Evolutionary conservation across 2,113 vertebrate species (phyloP).

Genomic region (Ibidorhyncha struthersii): DNA sequence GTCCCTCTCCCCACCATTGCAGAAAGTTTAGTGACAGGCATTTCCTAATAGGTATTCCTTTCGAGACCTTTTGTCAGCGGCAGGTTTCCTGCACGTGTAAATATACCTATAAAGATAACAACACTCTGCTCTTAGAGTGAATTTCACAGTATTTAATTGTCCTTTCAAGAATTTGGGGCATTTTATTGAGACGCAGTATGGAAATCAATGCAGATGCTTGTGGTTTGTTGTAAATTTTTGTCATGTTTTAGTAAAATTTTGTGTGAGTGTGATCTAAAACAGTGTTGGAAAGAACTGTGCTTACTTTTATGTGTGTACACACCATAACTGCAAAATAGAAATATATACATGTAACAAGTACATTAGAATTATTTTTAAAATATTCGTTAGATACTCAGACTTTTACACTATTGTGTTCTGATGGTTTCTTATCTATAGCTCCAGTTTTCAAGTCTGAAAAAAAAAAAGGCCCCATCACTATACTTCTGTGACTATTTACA

Average conservation of each 20-base stretch:
- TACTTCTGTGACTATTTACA: background rate
- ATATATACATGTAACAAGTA: background rate
- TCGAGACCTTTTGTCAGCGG: background rate
- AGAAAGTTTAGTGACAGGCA: background rate
- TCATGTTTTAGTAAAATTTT: background rate
- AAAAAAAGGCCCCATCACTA: rapidly evolving
- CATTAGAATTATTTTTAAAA: background rate
- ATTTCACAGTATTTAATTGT: background rate
- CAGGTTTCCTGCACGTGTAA: background rate
- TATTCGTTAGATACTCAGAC: background rate
- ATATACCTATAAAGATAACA: background rate
- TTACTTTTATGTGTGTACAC: background rate
- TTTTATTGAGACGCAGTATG: background rate
- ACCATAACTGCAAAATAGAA: background rate
- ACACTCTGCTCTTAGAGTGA: background rate
- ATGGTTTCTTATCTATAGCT: background rate
- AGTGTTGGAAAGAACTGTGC: background rate
- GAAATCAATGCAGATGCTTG: background rate
- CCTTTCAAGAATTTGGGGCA: background rate
- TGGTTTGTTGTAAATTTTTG: background rate
- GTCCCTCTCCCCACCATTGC: background rate
- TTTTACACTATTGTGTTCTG: background rate
- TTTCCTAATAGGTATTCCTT: background rate
- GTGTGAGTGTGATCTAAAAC: background rate
- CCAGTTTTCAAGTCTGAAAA: background rate